These are phyloP conservation scores for Mellilla xanthometata DNA, from an alignment of 2,888 invertebrate genomes.

Conservation along the genomic window DNA sequence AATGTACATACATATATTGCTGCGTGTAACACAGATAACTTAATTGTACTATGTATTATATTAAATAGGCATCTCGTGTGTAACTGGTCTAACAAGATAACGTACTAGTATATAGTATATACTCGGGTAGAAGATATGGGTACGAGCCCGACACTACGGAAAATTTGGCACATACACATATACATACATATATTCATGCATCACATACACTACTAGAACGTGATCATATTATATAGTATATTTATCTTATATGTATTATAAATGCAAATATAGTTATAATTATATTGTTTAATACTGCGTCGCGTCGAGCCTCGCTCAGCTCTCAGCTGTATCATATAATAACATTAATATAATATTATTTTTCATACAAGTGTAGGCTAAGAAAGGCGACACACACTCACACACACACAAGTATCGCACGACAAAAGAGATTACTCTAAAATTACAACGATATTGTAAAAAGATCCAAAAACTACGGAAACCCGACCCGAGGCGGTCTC, in stretches of 20 bases:
- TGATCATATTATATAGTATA: too few species aligned
- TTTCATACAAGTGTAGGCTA: constrained; percentile 2
- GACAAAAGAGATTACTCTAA: constrained; percentile 24
- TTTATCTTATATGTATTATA: constrained; percentile 27
- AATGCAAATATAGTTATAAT: constrained; percentile 27
- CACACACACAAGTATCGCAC: constrained; percentile 29
- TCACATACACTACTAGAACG: constrained; percentile 10
- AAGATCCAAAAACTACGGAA: constrained; percentile 43
- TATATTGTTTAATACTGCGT: constrained; percentile 26
- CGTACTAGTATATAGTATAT: too few species aligned
- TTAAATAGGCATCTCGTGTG: too few species aligned
- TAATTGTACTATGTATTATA: too few species aligned
- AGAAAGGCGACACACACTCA: constrained; percentile 1
- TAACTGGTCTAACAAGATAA: too few species aligned
- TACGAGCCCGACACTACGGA: constrained; percentile 47
- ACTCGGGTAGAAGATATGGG: too few species aligned
- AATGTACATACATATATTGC: too few species aligned
- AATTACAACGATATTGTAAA: constrained; percentile 39
- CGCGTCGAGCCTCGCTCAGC: background rate
- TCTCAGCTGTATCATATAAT: too few species aligned
- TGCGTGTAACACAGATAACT: too few species aligned
- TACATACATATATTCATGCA: constrained; percentile 25
- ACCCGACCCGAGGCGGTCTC: background rate
- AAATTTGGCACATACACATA: constrained; percentile 59
- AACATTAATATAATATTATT: constrained; percentile 5